Base-by-base conservation (phyloP, 2,888 invertebrate species). In the Microplitis manilae region DNA sequence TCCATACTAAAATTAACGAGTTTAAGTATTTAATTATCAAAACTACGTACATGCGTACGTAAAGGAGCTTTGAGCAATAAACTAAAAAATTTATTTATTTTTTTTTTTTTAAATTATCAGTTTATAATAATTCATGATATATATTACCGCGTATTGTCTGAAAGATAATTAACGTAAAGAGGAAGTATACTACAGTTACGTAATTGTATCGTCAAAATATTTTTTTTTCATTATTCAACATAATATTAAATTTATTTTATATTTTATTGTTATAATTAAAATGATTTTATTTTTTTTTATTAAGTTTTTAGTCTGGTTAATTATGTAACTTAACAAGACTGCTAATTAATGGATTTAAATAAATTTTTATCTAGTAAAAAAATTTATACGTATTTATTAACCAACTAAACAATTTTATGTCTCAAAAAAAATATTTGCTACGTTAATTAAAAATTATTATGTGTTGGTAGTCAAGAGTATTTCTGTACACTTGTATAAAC, bases 1-100 rank as follows among this genome's bases (percentile, higher is more conserved):
- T 62, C 17, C 39, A 8, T 15, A 62, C 62, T 61, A 40, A 62
- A 61, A 71, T 8, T 61, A 62, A 62, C 40, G 7, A 61, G 61
- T 39, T n/a, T 17, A 70, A 41, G n/a, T 17, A n/a, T 41, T 38
- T 39, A 15, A n/a, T 39, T 68, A 15, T 13, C 39, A 13, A 50
- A 13, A 13, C 50, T 50, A 50, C 50, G 50, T 50, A 50, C 50
- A 50, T 50, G 50, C 8, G 2, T 50, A 50, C 13, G 20, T 8
- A 17, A 13, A 62, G 5, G 9, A 62, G 15, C 17, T 13, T n/a
- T 7, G 6, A 6, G 62, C 59, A 62, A 15, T 15, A 5, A 62
- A 62, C 50, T 50, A 5, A 50, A 50, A 50, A 50, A 50, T 50
- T 50, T 8, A 50, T 50, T 8, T 50, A 5, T 50, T 50, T 50